Evolutionary conservation across 1,140 invertebrate genomes (phyloP).

Genomic region (Zaprionus kolodkinae): DNA sequence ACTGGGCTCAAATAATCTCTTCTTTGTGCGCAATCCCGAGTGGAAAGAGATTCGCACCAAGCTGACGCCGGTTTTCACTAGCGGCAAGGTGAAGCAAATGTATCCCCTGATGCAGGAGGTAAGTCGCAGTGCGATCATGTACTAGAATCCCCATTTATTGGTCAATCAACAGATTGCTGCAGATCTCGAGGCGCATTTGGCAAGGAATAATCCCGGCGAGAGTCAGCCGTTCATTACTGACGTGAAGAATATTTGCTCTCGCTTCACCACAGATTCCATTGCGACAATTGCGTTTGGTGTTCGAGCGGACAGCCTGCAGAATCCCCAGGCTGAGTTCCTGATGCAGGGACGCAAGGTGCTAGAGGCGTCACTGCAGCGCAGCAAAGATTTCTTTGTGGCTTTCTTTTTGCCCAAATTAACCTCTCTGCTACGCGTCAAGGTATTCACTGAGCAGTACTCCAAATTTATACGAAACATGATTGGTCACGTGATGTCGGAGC

Average conservation of each 20-base stretch:
- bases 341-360: slow-evolving; percentile 65
- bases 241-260: slow-evolving; percentile 85
- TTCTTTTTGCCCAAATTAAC: slow-evolving; percentile 84
- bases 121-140: neutral
- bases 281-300: slow-evolving; percentile 87
- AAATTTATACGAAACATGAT: slow-evolving; percentile 78
- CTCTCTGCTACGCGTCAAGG: slow-evolving; percentile 50
- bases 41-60: slow-evolving; percentile 86
- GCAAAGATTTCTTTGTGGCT: slow-evolving; percentile 82
- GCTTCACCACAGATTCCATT: slow-evolving; percentile 87
- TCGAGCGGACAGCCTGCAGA: slow-evolving; percentile 85
- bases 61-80: slow-evolving; percentile 86
- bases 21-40: slow-evolving; percentile 65
- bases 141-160: neutral
- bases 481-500: slow-evolving; percentile 73
- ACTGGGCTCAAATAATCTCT: slow-evolving; percentile 70
- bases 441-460: slow-evolving; percentile 54
- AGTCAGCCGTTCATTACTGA: slow-evolving; percentile 43
- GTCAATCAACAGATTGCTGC: slow-evolving; percentile 49
- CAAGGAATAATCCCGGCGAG: slow-evolving; percentile 7
- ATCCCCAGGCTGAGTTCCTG: slow-evolving; percentile 84
- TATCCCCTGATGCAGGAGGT: slow-evolving; percentile 85
- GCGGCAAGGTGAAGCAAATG: slow-evolving; percentile 86
- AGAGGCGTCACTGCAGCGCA: neutral
- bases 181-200: slow-evolving; percentile 56